A percentile compares a stretch with the other conserved stretches of the same genome.
These are phyloP conservation scores for Darevskia mixta DNA, from an alignment of 2,797 vertebrate genomes.

Conservation along the genomic window DNA sequence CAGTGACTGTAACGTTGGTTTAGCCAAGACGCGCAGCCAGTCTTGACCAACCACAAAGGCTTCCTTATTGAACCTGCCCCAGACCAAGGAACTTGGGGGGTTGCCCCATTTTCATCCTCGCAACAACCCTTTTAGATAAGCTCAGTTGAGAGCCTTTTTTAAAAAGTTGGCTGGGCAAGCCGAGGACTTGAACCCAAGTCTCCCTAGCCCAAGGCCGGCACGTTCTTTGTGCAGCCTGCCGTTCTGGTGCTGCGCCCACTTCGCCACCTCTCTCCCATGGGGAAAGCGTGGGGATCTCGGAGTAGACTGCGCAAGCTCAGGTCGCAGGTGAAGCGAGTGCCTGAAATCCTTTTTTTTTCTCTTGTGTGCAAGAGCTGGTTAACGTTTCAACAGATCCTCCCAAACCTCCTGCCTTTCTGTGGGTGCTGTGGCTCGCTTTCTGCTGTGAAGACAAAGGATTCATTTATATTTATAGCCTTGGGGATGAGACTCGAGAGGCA, in stretches of 20 bases:
- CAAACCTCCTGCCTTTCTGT: accelerated
- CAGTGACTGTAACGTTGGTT: neutral
- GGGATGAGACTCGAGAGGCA: neutral
- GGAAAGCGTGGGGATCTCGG: neutral
- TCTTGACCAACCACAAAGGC: neutral
- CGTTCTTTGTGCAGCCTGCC: no score
- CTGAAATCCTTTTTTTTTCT: neutral
- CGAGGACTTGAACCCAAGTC: neutral
- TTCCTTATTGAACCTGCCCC: neutral
- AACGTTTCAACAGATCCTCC: neutral
- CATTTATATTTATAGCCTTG: neutral
- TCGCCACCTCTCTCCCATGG: neutral
- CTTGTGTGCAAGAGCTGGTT: neutral
- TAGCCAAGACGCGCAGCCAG: no score
- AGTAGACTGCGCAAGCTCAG: neutral
- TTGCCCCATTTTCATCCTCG: neutral
- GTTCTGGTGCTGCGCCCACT: neutral
- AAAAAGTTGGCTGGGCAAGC: neutral
- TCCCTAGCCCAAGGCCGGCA: neutral
- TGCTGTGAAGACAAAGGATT: conserved; percentile 3
- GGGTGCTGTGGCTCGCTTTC: conserved; percentile 15
- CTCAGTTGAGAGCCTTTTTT: neutral
- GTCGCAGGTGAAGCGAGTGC: neutral
- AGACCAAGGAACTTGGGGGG: neutral
- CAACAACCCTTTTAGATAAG: neutral